A percentile compares a stretch with the other conserved stretches of the same genome.
These are phyloP conservation scores for Gonatopus flavifemur DNA, from an alignment of 1,140 invertebrate genomes.

Conservation along the genomic window DNA sequence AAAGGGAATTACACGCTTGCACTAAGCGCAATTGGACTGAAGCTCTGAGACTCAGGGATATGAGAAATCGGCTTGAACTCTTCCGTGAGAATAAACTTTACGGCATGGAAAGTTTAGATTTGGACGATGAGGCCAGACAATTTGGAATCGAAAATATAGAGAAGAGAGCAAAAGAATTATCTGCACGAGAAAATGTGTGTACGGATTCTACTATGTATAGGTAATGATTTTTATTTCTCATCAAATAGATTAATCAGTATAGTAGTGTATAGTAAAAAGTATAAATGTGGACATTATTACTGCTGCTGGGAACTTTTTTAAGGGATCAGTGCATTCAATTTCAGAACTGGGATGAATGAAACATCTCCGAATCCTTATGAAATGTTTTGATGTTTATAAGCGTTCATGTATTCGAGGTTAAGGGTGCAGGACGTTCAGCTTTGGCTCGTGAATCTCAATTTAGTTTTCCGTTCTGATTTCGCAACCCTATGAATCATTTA, in stretches of 20 bases:
- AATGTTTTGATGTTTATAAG: no score
- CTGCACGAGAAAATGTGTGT: conserved; percentile 32
- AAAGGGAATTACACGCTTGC: conserved; percentile 37
- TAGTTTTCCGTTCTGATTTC: conserved; percentile 29
- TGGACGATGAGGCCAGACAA: conserved; percentile 34
- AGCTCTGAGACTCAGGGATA: conserved; percentile 45
- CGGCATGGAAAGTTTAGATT: conserved; percentile 29
- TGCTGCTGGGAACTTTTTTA: no score
- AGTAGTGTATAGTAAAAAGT: no score
- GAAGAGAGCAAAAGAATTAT: conserved; percentile 27
- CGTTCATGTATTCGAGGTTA: no score
- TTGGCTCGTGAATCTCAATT: conserved; percentile 28
- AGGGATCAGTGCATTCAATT: no score
- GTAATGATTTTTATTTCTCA: conserved; percentile 35
- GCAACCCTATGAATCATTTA: conserved; percentile 37
- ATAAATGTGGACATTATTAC: no score
- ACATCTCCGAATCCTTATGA: no score
- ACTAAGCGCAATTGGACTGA: conserved; percentile 43
- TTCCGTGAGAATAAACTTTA: conserved; percentile 40
- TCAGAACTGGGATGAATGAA: no score
- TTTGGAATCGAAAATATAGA: conserved; percentile 34
- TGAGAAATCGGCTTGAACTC: conserved; percentile 45
- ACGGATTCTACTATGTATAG: conserved; percentile 38
- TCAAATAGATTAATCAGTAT: no score
- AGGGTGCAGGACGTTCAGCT: conserved; percentile 33